phyloP scores from a whole-genome alignment of 2,113 vertebrate species.

The Menidia beryllina region DNA sequence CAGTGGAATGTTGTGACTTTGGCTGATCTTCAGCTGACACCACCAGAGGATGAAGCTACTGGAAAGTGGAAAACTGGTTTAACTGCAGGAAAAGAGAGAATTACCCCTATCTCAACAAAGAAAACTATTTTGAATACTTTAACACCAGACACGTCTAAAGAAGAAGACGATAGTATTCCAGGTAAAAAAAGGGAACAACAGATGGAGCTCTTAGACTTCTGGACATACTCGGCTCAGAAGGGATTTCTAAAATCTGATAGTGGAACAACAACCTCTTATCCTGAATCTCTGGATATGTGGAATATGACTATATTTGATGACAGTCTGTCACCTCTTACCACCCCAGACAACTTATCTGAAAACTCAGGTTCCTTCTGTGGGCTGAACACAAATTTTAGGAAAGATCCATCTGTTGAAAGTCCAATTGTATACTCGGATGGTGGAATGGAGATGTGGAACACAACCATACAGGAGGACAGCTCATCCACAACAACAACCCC shows the following conservation, averaged over 20 bases:
- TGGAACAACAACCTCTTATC: slow-evolving; percentile 64
- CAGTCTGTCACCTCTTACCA: slow-evolving; percentile 73
- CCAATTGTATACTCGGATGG: slow-evolving; percentile 52
- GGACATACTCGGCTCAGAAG: slow-evolving; percentile 73
- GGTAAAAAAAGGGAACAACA: slow-evolving; percentile 49
- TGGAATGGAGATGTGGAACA: slow-evolving; percentile 83
- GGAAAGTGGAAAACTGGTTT: slow-evolving; percentile 41
- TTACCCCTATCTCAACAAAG: slow-evolving; percentile 30
- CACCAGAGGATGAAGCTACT: slow-evolving; percentile 65
- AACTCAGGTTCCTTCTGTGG: slow-evolving; percentile 62
- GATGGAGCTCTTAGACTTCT: slow-evolving; percentile 68
- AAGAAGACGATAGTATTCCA: slow-evolving; percentile 67
- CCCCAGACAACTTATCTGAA: slow-evolving; percentile 79
- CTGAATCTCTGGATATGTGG: slow-evolving; percentile 77
- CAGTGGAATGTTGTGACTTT: slow-evolving; percentile 61
- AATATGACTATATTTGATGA: slow-evolving; percentile 78
- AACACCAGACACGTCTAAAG: slow-evolving; percentile 77
- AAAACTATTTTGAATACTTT: slow-evolving; percentile 57
- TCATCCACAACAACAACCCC: slow-evolving; percentile 85
- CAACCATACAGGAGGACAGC: slow-evolving; percentile 83
- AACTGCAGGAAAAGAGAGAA: slow-evolving; percentile 35
- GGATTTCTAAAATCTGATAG: slow-evolving; percentile 77
- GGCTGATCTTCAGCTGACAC: slow-evolving; percentile 72
- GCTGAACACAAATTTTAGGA: slow-evolving; percentile 20
- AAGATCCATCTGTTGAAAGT: slow-evolving; percentile 63